Conservation (phyloP, 2,797 vertebrate genomes). For the Rhynchotus rufescens region DNA sequence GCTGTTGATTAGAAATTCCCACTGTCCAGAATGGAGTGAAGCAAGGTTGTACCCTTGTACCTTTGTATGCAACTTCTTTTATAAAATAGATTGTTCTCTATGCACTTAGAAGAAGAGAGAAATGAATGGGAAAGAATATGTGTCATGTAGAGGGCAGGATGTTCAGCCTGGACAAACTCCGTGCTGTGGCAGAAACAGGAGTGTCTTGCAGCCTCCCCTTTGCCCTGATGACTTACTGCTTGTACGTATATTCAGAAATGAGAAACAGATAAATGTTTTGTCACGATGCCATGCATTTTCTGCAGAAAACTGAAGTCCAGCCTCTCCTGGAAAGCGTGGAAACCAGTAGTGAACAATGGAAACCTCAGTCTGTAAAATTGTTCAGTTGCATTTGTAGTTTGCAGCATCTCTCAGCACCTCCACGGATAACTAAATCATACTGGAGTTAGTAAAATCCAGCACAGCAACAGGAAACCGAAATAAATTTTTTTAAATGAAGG, state of each 20-base stretch:
- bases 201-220: background rate
- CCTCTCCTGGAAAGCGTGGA: background rate
- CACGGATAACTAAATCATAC: background rate
- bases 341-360: background rate
- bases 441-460: background rate
- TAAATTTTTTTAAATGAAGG: background rate
- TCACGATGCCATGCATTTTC: background rate
- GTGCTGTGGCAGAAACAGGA: background rate
- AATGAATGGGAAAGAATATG: background rate
- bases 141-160: background rate
- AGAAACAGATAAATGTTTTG: background rate
- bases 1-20: background rate
- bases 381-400: background rate
- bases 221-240: background rate
- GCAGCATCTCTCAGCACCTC: background rate
- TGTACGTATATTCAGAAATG: background rate
- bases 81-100: background rate
- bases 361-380: background rate
- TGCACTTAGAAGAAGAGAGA: background rate
- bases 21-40: background rate
- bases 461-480: background rate
- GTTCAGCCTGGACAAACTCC: background rate
- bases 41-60: background rate
- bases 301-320: background rate
- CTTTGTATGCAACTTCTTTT: background rate